Conservation (phyloP, 2,888 invertebrate species). For the Plebejus anna region DNA sequence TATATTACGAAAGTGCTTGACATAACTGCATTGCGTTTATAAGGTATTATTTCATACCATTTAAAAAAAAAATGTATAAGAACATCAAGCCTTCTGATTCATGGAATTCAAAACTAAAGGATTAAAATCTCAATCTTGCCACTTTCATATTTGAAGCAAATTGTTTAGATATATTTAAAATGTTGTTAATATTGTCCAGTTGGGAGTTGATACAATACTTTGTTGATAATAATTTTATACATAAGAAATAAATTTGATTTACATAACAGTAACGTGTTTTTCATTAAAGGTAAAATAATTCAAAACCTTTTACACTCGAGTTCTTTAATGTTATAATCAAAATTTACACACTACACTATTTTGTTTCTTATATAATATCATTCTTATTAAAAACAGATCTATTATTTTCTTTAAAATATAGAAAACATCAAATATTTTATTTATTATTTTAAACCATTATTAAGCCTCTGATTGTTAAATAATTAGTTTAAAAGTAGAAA, state of each 20-base stretch:
- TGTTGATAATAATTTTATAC: background rate
- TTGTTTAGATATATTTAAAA: no score
- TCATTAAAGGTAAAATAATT: background rate
- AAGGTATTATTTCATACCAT: background rate
- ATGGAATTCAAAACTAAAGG: background rate
- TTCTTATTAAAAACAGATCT: background rate
- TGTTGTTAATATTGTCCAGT: no score
- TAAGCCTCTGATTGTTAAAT: background rate
- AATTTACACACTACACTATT: background rate
- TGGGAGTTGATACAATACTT: background rate
- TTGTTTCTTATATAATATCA: background rate
- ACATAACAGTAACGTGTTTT: background rate
- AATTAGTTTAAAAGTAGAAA: background rate
- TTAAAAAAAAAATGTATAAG: background rate
- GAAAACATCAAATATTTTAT: background rate
- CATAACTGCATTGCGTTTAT: background rate
- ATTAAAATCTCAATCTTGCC: background rate
- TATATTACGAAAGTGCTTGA: background rate
- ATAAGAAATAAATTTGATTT: background rate
- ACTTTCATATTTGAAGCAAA: background rate
- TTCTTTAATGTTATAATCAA: slow-evolving; percentile 3
- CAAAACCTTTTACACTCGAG: background rate
- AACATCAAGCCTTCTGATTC: background rate
- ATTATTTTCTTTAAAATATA: background rate
- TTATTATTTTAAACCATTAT: background rate